Evolutionary conservation across 1,140 invertebrate genomes (phyloP), one percentile per base, ranked within the genome.

Genomic region (Drosophila bocqueti): DNA sequence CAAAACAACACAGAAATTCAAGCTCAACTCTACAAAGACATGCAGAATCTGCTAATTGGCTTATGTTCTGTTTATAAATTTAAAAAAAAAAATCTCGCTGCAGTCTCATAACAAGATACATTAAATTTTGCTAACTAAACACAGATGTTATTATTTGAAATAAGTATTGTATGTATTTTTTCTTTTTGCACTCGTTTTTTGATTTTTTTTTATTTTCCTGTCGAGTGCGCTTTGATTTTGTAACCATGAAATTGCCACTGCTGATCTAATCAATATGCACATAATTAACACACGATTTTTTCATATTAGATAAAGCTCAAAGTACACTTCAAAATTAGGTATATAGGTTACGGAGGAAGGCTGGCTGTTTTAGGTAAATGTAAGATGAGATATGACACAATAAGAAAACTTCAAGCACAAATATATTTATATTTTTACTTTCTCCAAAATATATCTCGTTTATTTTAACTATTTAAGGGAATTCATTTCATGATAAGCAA

Each of bases 261-360:
- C 8, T 65, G 55, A 65, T 65, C 26, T 34, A 26, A 61, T 65
- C 55, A 34, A 43, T 61, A 31, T 43, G 26, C 55, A 13, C 18
- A 13, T 65, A 65, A 61, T 61, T 43, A 65, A 38, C 2, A 7
- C n/a, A n/a, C 7, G 10, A 24, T 31, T 11, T 6, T 24, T 9
- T 9, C 7, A 18, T 40, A 13, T 61, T 1, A 29, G 8, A 21
- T n/a, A 63, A 29, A 11, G 21, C 31, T 34, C 4, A 2, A 10
- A 10, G n/a, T 21, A 24, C 18, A 13, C 52, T 38, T 55, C 15
- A 24, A 24, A 38, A 16, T 8, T 8, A 38, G 34, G 13, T 16
- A 16, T 24, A 4, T 16, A 16, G 18, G 31, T 10, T 15, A 2
- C n/a, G 1, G 13, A 21, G 18, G 2, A 0, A 15, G 29, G 11